Base-by-base conservation (phyloP, 2,113 vertebrate species). In the Syrrhaptes paradoxus region DNA sequence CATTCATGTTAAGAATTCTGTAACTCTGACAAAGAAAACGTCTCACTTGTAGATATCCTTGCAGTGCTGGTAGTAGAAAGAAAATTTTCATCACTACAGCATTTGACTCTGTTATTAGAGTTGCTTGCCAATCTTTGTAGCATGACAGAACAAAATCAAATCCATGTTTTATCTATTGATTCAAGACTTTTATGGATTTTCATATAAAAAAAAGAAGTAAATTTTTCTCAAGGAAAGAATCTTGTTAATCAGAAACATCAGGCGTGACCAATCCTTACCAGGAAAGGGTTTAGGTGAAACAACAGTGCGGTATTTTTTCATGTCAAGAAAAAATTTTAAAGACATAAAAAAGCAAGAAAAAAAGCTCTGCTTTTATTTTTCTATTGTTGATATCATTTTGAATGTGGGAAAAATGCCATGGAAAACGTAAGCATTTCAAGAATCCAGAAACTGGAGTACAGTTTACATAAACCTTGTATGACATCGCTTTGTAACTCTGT, bases 221-320 rank as follows among this genome's bases (percentile, higher is more conserved):
- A 8, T 76, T 93, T 87, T 96, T 95, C 36, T 96, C 16, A 66
- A 20, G 38, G 62, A 96, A 96, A 57, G 38, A 96, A 83, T 86
- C 80, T 24, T 71, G 16, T 43, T 96, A 95, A 95, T 96, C 85
- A 87, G 77, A 97, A 95, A 96, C 96, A 97, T 76, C 65, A 90
- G 82, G 28, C 67, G 9, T 96, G 92, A 97, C 87, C 51, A 81
- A 17, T 78, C 58, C 85, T 95, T 96, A 96, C 75, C 85, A 84
- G 85, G 88, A 97, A 96, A 89, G 26, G 43, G 22, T 38, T 92
- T 88, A 93, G 68, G 55, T 93, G 34, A n/a, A 68, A 92, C 49
- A 7, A 4, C 38, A 95, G 4, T 49, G 46, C 6, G 3, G 38
- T 89, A 29, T 19, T 77, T 88, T 83, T 66, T 77, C 34, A 49